These are phyloP conservation scores for Pandion haliaetus DNA, from an alignment of 2,113 vertebrate genomes.

Conservation along the genomic window DNA sequence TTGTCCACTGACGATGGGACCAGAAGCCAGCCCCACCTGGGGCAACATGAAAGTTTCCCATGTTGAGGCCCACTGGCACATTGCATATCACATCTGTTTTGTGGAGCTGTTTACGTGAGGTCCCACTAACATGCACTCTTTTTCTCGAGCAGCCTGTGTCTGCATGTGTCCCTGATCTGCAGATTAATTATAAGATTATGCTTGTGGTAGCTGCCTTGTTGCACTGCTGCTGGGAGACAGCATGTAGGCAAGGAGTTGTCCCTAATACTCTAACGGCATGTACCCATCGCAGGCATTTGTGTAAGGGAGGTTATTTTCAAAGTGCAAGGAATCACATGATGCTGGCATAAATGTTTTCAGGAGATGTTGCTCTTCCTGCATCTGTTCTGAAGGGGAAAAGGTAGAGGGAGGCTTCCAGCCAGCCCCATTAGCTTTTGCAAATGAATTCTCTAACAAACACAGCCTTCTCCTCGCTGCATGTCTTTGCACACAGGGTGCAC, in stretches of 20 bases:
- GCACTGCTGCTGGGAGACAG: neutral
- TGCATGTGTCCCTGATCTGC: neutral
- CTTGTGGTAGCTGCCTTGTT: neutral
- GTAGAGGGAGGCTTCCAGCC: neutral
- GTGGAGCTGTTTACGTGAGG: neutral
- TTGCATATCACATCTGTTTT: neutral
- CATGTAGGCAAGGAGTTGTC: neutral
- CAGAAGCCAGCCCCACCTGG: neutral
- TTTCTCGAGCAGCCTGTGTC: neutral
- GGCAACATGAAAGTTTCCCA: neutral
- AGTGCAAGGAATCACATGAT: neutral
- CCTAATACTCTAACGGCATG: neutral
- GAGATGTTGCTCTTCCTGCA: constrained; percentile 6
- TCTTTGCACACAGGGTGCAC: neutral
- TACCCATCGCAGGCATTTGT: neutral
- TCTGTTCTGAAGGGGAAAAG: neutral
- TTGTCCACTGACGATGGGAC: neutral
- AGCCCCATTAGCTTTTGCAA: neutral
- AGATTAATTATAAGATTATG: neutral
- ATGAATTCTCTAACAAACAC: neutral
- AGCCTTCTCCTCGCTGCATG: neutral
- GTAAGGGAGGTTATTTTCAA: constrained; percentile 21
- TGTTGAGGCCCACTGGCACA: neutral
- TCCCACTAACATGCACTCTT: neutral
- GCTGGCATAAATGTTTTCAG: constrained; percentile 13